Conservation (phyloP, 2,888 invertebrate genomes). For the Micoletzkya japonica region DNA sequence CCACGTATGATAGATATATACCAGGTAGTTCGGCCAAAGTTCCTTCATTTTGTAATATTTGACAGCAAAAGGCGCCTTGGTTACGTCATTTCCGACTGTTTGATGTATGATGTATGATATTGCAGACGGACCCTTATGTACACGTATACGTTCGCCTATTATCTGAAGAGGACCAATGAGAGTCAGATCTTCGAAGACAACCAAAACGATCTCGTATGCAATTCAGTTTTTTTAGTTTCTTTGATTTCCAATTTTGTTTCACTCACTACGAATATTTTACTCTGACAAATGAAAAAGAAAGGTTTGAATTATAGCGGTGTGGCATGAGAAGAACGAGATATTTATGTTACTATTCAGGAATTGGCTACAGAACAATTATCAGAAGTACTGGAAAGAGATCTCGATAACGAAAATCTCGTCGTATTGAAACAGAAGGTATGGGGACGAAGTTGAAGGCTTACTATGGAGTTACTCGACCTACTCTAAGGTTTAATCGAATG, state of each 20-base stretch:
- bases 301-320: background rate
- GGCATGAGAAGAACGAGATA: constrained; percentile 84
- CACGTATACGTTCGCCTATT: constrained; percentile 99
- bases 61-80: no score
- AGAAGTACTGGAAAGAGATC: constrained; percentile 95
- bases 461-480: no score
- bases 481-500: background rate
- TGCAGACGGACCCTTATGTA: constrained; percentile 98
- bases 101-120: no score
- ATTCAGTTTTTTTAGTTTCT: constrained; percentile 12
- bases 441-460: no score
- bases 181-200: constrained; percentile 89
- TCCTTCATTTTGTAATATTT: no score
- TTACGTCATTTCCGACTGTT: no score
- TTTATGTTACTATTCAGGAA: constrained; percentile 78
- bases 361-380: constrained; percentile 94
- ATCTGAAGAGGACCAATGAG: constrained; percentile 95
- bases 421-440: constrained; percentile 94
- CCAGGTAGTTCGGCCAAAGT: no score
- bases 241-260: background rate
- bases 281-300: background rate
- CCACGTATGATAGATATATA: no score
- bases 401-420: constrained; percentile 91
- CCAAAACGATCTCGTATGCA: constrained; percentile 40
- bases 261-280: background rate